These are phyloP conservation scores for Bergia sp. DNA, from an alignment of 92 coral and sea anemone species.

Conservation along the genomic window DNA sequence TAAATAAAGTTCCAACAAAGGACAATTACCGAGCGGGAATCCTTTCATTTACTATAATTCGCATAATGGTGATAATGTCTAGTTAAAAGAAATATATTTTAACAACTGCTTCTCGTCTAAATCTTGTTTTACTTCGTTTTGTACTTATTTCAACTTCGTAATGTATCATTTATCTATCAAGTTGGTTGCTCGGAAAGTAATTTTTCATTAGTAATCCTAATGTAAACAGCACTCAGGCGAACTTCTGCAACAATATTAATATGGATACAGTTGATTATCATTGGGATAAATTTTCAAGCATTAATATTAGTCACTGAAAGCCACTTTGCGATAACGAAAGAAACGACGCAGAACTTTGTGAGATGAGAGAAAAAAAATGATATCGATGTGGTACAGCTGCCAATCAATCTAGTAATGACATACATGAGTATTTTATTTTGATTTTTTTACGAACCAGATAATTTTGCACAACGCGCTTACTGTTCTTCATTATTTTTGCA, in stretches of 20 bases:
- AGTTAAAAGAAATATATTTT: no score
- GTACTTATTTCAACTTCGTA: no score
- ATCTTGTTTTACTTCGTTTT: no score
- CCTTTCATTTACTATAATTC: no score
- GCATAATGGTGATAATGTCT: no score
- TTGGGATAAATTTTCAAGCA: neutral
- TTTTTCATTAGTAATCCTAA: neutral
- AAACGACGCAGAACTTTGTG: neutral
- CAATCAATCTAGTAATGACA: neutral
- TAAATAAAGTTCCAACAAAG: no score
- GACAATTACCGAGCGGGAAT: no score
- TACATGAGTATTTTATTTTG: no score
- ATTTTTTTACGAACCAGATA: no score
- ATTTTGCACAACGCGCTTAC: no score
- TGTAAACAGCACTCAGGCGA: neutral
- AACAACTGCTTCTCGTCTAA: no score
- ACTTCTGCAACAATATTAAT: neutral
- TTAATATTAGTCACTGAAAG: neutral
- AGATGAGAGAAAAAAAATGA: neutral
- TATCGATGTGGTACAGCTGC: neutral
- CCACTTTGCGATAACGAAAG: neutral
- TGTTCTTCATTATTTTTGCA: no score
- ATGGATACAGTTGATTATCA: neutral
- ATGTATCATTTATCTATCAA: neutral
- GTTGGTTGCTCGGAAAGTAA: neutral